Evolutionary conservation across 2,888 invertebrate genomes (phyloP).

Genomic region (Noctua janthe): DNA sequence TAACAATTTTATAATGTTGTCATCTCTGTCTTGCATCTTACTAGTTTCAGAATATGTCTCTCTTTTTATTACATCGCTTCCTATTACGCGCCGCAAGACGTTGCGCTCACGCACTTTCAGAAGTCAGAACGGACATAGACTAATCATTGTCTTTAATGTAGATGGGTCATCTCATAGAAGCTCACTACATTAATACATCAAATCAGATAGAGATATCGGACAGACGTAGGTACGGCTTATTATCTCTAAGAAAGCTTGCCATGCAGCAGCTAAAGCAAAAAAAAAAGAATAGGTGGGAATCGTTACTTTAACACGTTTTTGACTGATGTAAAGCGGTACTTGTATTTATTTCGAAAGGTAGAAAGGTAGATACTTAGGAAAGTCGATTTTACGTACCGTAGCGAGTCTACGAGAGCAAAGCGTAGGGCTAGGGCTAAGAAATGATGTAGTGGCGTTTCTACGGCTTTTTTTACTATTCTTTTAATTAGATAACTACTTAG

Average conservation of each 20-base stretch:
- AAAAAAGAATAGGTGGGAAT: background rate
- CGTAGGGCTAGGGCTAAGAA: slow-evolving; percentile 3
- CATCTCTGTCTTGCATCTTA: slow-evolving; percentile 59
- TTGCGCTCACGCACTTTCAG: slow-evolving; percentile 31
- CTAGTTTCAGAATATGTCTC: slow-evolving; percentile 46
- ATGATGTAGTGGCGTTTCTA: slow-evolving; percentile 1
- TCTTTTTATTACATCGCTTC: slow-evolving; percentile 69
- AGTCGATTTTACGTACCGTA: background rate
- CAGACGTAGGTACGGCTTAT: too few relatives aligned
- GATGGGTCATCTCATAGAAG: slow-evolving; percentile 5
- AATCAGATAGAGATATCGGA: too few relatives aligned
- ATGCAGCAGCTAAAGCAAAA: too few relatives aligned
- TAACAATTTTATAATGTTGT: slow-evolving; percentile 28
- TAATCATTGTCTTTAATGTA: slow-evolving; percentile 21
- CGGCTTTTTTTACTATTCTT: slow-evolving; percentile 17
- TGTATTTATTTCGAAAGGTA: background rate
- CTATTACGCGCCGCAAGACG: slow-evolving; percentile 64
- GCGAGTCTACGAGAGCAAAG: background rate
- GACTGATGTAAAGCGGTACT: background rate
- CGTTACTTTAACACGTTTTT: background rate
- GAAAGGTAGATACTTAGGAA: background rate
- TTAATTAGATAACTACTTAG: slow-evolving; percentile 26
- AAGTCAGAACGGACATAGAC: slow-evolving; percentile 39
- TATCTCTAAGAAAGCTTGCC: too few relatives aligned
- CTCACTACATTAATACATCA: background rate